Conservation (phyloP, 2,888 invertebrate species). For the Tetanocera ferruginea region DNA sequence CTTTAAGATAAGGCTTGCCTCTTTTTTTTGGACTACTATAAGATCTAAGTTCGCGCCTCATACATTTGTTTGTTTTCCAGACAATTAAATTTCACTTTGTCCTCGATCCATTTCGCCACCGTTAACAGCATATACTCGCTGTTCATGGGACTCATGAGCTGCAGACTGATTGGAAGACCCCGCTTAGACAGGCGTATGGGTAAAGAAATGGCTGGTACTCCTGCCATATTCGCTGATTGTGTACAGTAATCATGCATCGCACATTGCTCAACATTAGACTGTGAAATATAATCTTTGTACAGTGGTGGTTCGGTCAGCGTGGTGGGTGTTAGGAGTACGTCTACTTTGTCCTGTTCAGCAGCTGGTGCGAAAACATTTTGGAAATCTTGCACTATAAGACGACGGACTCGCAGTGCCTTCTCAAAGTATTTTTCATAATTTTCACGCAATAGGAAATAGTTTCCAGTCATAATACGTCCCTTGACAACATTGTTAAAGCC, state of each 20-base stretch:
- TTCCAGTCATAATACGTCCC: slow-evolving; percentile 93
- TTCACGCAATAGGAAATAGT: slow-evolving; percentile 87
- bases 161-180: slow-evolving; percentile 87
- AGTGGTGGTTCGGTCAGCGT: slow-evolving; percentile 88
- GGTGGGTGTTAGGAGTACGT: slow-evolving; percentile 92
- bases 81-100: slow-evolving; percentile 71
- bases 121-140: slow-evolving; percentile 82
- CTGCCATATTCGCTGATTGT: slow-evolving; percentile 97
- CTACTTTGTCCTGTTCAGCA: slow-evolving; percentile 71
- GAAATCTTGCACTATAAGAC: slow-evolving; percentile 92
- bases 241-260: slow-evolving; percentile 94
- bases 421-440: slow-evolving; percentile 94
- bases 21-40: neutral
- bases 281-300: slow-evolving; percentile 81
- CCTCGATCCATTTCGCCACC: slow-evolving; percentile 86
- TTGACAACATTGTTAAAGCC: slow-evolving; percentile 94
- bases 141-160: slow-evolving; percentile 86
- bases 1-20: neutral
- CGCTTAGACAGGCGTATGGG: slow-evolving; percentile 83
- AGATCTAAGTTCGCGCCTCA: slow-evolving; percentile 49
- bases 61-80: slow-evolving; percentile 57
- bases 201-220: slow-evolving; percentile 89
- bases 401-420: slow-evolving; percentile 89
- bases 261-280: slow-evolving; percentile 88
- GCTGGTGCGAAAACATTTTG: slow-evolving; percentile 76